phyloP scores from a whole-genome alignment of 2,888 invertebrate species.

The Bruchidius siliquastri region DNA sequence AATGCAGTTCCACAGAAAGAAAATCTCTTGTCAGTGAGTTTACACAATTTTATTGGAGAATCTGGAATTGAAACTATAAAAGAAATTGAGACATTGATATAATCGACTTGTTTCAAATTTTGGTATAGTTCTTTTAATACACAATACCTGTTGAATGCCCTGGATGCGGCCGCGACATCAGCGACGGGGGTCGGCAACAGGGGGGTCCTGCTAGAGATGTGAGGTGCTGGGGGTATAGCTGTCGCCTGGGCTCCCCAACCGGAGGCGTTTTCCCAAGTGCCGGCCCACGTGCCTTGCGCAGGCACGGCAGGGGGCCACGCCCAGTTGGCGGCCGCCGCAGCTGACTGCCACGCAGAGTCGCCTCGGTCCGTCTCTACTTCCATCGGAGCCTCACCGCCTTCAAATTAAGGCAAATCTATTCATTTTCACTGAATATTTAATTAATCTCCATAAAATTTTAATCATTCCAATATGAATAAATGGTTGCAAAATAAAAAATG shows the following conservation, averaged over 20 bases:
- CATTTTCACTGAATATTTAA: too few relatives aligned
- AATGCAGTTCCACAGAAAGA: too few relatives aligned
- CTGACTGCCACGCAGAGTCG: background rate
- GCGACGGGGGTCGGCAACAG: background rate
- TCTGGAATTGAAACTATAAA: too few relatives aligned
- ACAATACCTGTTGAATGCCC: background rate
- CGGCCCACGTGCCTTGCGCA: background rate
- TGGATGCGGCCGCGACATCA: background rate
- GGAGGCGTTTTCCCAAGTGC: background rate
- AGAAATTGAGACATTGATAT: too few relatives aligned
- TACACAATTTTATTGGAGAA: too few relatives aligned
- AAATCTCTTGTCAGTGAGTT: too few relatives aligned
- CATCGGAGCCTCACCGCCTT: conserved; percentile 84
- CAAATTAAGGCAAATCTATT: conserved; percentile 10
- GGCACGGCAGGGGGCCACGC: background rate
- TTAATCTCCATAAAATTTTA: too few relatives aligned
- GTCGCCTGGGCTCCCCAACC: background rate
- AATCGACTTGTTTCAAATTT: too few relatives aligned
- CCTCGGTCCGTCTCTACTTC: conserved; percentile 48
- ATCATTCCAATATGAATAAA: too few relatives aligned
- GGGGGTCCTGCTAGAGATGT: background rate
- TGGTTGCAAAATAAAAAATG: too few relatives aligned
- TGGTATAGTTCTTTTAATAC: too few relatives aligned
- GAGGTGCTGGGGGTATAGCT: background rate
- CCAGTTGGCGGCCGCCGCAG: background rate